These are phyloP conservation scores for Spondyliosoma cantharus DNA, from an alignment of 2,797 vertebrate genomes.

Conservation along the genomic window DNA sequence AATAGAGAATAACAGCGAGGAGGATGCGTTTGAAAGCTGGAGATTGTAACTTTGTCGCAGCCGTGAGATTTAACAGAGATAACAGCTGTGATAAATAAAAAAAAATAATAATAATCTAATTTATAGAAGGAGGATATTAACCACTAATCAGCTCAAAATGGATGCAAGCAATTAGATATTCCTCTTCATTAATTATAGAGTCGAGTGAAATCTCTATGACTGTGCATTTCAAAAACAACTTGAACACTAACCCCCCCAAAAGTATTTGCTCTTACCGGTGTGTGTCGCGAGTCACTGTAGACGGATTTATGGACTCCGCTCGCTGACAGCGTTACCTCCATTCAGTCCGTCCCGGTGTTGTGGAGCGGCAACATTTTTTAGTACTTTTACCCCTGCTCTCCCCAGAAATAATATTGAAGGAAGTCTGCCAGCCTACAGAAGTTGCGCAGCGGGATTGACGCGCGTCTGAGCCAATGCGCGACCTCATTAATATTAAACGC, in stretches of 20 bases:
- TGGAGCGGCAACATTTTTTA: constrained; percentile 86
- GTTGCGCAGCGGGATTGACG: constrained; percentile 81
- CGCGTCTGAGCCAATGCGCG: constrained; percentile 80
- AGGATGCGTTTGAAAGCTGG: constrained; percentile 20
- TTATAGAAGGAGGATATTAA: constrained; percentile 9
- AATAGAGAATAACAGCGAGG: background rate
- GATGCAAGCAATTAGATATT: constrained; percentile 39
- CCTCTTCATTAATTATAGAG: constrained; percentile 63
- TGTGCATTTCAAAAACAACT: constrained; percentile 65
- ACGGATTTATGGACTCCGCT: constrained; percentile 68
- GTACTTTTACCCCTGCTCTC: constrained; percentile 89
- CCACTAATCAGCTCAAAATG: constrained; percentile 19
- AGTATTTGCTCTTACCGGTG: constrained; percentile 68
- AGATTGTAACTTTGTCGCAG: constrained; percentile 58
- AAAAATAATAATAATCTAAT: background rate
- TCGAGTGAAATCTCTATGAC: constrained; percentile 44
- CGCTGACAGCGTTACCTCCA: constrained; percentile 76
- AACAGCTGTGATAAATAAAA: constrained; percentile 17
- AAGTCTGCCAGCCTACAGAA: constrained; percentile 81
- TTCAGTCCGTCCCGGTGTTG: constrained; percentile 86
- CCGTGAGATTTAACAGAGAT: background rate
- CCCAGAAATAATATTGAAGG: constrained; percentile 85
- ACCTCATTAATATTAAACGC: constrained; percentile 76
- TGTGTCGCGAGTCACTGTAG: constrained; percentile 67
- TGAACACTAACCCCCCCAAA: constrained; percentile 69